Evolutionary conservation across 1,140 invertebrate genomes (phyloP).

Genomic region (Mya arenaria): DNA sequence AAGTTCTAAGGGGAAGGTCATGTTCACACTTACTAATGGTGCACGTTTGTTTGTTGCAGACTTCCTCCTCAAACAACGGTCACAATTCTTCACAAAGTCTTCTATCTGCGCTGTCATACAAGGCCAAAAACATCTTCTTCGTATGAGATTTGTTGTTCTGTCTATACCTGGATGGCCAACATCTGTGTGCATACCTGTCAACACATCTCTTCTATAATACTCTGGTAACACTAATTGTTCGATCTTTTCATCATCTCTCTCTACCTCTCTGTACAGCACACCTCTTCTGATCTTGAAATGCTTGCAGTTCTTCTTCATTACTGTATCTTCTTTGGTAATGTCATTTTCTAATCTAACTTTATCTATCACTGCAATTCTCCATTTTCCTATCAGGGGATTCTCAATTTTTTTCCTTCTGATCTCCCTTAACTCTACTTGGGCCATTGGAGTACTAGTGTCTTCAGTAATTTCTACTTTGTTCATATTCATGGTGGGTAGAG

Average conservation of each 20-base stretch:
- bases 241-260: background rate
- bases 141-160: background rate
- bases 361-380: background rate
- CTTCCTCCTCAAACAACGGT: too few relatives aligned
- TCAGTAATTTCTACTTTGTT: slow-evolving; percentile 15
- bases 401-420: slow-evolving; percentile 3
- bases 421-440: slow-evolving; percentile 5
- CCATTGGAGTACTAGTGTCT: background rate
- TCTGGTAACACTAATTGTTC: slow-evolving; percentile 24
- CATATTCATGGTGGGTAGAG: background rate
- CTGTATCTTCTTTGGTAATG: background rate
- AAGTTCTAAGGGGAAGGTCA: too few relatives aligned
- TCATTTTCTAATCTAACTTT: background rate
- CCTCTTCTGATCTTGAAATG: slow-evolving; percentile 22
- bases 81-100: slow-evolving; percentile 8
- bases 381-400: slow-evolving; percentile 7
- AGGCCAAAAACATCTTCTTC: background rate
- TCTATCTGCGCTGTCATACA: slow-evolving; percentile 22
- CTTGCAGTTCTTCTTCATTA: slow-evolving; percentile 1
- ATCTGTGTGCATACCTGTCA: slow-evolving; percentile 25
- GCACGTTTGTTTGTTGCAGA: too few relatives aligned
- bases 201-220: slow-evolving; percentile 4
- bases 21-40: too few relatives aligned
- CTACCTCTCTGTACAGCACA: background rate
- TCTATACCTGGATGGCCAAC: slow-evolving; percentile 33